Base-by-base conservation (phyloP, 2,888 invertebrate genomes). In the Aspidiotus destructor region DNA sequence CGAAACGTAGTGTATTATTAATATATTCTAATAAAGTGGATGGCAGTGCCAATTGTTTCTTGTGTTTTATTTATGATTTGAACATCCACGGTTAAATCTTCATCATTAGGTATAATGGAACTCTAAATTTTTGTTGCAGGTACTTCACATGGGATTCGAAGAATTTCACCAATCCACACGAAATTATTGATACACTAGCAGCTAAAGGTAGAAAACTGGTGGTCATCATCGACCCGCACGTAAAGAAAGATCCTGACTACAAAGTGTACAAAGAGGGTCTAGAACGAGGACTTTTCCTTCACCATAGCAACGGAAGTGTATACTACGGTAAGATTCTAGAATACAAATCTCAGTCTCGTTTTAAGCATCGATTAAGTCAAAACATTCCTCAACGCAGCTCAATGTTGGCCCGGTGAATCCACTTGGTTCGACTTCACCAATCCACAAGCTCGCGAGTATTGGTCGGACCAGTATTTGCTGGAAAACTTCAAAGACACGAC, bases 381-480 rank as follows among this genome's bases (percentile, higher is more conserved):
- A 92, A 95, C 72, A 93, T 92, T 13, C 88, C 85, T 72, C 94
- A 95, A 73, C 77, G 98, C 99, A 88, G 63, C 98, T 71, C 98
- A 97, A 95, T 99, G 99, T 76, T 99, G 99, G 99, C 99, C 99
- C 0, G 97, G 97, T 0, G 83, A 95, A 0, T 92, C 96, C 0
- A 90, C 91, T 41, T 99, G 97, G 81, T 83, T 91, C 9, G 99
- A 99, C 77, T 94, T 96, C 77, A 86, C 93, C 74, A 87, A 95
- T 78, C 95, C 96, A 0, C 85, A 80, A 44, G 90, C 90, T 0
- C 80, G 86, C 15, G 84, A 91, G 62, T 99, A 95, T 78, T 93
- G 89, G 79, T 79, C 87, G 2, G 83, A 84, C 16, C 82, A 86
- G 62, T 86, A 82, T 76, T 76, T 78, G 15, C 75, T 84, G 60